Base-by-base conservation (phyloP, 2,113 vertebrate genomes). In the Fulmarus glacialis region DNA sequence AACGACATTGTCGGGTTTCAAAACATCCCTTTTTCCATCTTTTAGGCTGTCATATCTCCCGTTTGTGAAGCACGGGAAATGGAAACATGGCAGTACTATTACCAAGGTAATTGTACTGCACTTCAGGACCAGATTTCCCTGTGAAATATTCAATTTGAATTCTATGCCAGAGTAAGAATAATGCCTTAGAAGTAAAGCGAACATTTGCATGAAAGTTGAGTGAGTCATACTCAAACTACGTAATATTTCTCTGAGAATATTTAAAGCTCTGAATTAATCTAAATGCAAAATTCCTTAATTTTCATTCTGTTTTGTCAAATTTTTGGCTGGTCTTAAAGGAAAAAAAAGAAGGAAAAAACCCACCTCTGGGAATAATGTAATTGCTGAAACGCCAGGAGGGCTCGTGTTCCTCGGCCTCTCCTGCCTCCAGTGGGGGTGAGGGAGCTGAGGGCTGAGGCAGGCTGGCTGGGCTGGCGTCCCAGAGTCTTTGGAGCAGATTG, bases 381-480 rank as follows among this genome's bases (percentile, higher is more conserved):
- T 3, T 27, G 63, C 20, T 48, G 40, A n/a, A 60, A 36, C 5
- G 15, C 2, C 3, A 3, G 43, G 27, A 32, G 8, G 10, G 12
- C 16, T 48, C 1, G 1, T 21, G 16, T 66, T 59, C n/a, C 26
- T 59, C 0, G 0, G 38, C 38, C 20, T 36, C 15, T 56, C 29
- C 34, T 4, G 23, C 58, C 16, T 1, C 12, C 26, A 6, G 34
- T 0, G 3, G 34, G 18, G 8, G 2, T 36, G 56, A 18, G 38
- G 45, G 7, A 19, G 43, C 22, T 1, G 26, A 6, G 27, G 64
- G 50, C 18, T 4, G 42, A 24, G 20, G 52, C 45, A 40, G 11
- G 4, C 17, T 1, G 73, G 32, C 32, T 40, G 38, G 38, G 38
- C 48, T 11, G 43, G 15, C 2, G 0, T 9, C 38, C 14, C 9